Base-by-base conservation (phyloP, 2,797 vertebrate species). In the Myotis daubentonii region DNA sequence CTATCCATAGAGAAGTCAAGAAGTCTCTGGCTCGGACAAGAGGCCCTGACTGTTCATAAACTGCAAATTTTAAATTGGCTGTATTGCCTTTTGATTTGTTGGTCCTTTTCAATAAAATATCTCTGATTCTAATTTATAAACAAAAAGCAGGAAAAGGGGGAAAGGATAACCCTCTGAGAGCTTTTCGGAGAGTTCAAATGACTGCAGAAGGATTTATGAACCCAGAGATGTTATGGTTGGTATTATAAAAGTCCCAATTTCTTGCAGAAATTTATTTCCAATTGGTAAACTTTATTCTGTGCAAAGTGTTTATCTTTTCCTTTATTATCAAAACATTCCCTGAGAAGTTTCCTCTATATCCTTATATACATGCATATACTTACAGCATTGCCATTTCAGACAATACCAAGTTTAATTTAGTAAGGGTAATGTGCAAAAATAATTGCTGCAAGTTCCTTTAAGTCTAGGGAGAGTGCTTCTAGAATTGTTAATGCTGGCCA, bases 241-340 rank as follows among this genome's bases (percentile, higher is more conserved):
- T 79, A 2, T 65, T 92, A 76, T 0, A 60, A 30, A 80, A 87
- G 41, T 47, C 47, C 38, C 47, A 89, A 23, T 41, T 90, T 80
- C 78, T 92, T 55, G 33, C 33, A 86, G 28, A 87, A 25, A 81
- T 53, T 95, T 76, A 57, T 86, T 95, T 91, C 10, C 65, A 85
- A 76, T 55, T 86, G 23, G 38, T 93, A 74, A 94, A 60, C 91
- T 91, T 83, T n/a, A 79, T 85, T 86, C 41, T 80, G 9, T 19
- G 55, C 16, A 38, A 81, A 88, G 10, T 86, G 20, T 68, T 89
- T 68, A 33, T 65, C 41, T 51, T 89, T 95, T 91, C 38, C 41
- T 93, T 81, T 84, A 41, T 28, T 89, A 68, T 72, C 28, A 51
- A 94, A 89, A 75, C 20, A 81, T 36, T 80, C 16, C 71, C n/a